Base-by-base conservation (phyloP, 2,797 vertebrate genomes). In the Cephalopachus bancanus region DNA sequence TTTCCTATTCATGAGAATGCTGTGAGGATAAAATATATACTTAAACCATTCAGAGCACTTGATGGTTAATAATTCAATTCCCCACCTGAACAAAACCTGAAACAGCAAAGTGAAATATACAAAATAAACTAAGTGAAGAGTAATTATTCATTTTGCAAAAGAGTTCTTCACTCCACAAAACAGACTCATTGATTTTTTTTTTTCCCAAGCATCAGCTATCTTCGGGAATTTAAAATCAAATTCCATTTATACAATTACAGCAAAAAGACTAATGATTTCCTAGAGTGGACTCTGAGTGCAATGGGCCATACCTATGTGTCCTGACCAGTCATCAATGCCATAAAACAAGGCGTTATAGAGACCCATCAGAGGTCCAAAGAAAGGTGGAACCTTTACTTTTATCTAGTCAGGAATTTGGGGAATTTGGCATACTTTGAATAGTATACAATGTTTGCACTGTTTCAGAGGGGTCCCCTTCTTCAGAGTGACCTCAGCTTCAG, bases 111-210 rank as follows among this genome's bases (percentile, higher is more conserved):
- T 93, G 93, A 96, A 97, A 94, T 94, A 94, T 26, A 88, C 49
- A 92, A 96, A 94, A 95, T 93, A 96, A 94, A 97, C 94, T 88
- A 95, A 88, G 76, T 72, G 55, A 53, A 78, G 64, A 20, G 53
- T 93, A 93, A 96, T 97, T 92, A 93, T 37, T 97, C 94, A 95
- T 94, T 90, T 94, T 96, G 85, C 64, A 94, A 94, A 96, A 88
- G 59, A 44, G 80, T 95, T 96, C 49, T 89, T 89, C 75, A 71
- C 49, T 89, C 26, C 22, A 60, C 65, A 89, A 55, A 87, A 96
- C 60, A 92, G 84, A 89, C 1, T 84, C 72, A 49, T 5, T 76
- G 86, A 74, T 84, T n/a, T 16, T 88, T 78, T 78, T 44, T 37
- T 10, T 49, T 1, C 5, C 26, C 26, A 90, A 84, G 51, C 80